Conservation (phyloP, 2,113 vertebrate species). For the Perca flavescens region DNA sequence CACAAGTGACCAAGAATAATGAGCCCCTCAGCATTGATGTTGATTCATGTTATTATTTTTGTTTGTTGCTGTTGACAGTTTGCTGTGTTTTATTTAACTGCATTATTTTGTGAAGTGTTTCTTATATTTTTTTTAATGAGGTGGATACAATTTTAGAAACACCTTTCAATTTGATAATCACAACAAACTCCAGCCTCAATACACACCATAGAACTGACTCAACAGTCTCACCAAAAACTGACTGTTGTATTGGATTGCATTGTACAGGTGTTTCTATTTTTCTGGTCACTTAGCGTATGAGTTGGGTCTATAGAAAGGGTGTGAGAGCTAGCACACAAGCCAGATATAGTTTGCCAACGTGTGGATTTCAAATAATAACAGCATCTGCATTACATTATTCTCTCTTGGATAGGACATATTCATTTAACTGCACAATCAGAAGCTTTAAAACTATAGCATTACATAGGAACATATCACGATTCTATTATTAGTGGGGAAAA, state of each 20-base stretch:
- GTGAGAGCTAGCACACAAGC: neutral
- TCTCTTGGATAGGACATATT: slow-evolving; percentile 32
- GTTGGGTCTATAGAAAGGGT: neutral
- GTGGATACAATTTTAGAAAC: neutral
- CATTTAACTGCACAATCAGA: slow-evolving; percentile 34
- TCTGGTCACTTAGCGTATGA: slow-evolving; percentile 13
- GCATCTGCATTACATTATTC: neutral
- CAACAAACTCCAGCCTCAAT: neutral
- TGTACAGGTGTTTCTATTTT: neutral
- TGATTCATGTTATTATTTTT: neutral
- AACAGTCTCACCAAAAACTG: neutral
- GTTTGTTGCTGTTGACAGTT: neutral
- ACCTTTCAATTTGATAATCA: neutral
- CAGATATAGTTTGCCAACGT: neutral
- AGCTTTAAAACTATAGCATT: slow-evolving; percentile 41
- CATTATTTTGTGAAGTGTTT: neutral
- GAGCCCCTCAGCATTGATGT: neutral
- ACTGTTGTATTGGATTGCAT: neutral
- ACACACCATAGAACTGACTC: neutral
- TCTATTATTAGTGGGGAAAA: slow-evolving; percentile 23
- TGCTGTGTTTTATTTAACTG: neutral
- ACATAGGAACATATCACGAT: slow-evolving; percentile 52
- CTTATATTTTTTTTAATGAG: neutral
- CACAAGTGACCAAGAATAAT: neutral
- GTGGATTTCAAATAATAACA: slow-evolving; percentile 17